Evolutionary conservation across 2,797 vertebrate genomes (phyloP).

Genomic region (Salarias fasciatus): DNA sequence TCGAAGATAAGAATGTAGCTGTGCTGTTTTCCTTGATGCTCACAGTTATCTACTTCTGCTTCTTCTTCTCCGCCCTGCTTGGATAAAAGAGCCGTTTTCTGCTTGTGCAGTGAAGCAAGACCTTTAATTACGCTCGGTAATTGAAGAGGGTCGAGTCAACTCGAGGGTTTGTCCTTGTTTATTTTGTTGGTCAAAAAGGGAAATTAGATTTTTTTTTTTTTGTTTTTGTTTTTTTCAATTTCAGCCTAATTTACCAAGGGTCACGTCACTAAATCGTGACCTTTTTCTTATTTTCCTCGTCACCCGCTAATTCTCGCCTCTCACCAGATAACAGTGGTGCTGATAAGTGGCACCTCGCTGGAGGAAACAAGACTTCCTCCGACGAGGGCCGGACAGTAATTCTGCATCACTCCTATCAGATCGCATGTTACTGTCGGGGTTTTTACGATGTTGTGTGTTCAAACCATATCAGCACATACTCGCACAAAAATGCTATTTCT

Average conservation of each 20-base stretch:
- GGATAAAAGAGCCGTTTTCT: conserved; percentile 24
- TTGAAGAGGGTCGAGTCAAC: conserved; percentile 25
- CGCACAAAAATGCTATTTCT: too few relatives aligned
- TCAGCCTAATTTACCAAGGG: background rate
- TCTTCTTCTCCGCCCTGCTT: background rate
- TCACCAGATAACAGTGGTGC: background rate
- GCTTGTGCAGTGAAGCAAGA: conserved; percentile 8
- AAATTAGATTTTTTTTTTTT: conserved; percentile 14
- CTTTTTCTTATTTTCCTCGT: background rate
- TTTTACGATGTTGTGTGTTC: too few relatives aligned
- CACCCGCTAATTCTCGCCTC: background rate
- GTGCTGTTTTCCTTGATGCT: too few relatives aligned
- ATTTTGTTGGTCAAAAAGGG: background rate
- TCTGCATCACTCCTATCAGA: background rate
- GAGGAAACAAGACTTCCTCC: background rate
- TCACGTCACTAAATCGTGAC: conserved; percentile 8
- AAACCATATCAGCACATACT: too few relatives aligned
- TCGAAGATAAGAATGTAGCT: conserved; percentile 1
- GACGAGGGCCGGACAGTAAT: background rate
- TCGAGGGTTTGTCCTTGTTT: conserved; percentile 6
- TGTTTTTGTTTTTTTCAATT: conserved; percentile 9
- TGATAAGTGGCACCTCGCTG: background rate
- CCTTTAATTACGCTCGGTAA: conserved; percentile 30
- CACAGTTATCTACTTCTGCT: background rate
- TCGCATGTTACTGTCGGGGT: too few relatives aligned